Percentiles rank a stretch among this genome's conserved stretches.
These are phyloP conservation scores for Lithophane ornitopus DNA, from an alignment of 2,888 invertebrate species.

Conservation along the genomic window DNA sequence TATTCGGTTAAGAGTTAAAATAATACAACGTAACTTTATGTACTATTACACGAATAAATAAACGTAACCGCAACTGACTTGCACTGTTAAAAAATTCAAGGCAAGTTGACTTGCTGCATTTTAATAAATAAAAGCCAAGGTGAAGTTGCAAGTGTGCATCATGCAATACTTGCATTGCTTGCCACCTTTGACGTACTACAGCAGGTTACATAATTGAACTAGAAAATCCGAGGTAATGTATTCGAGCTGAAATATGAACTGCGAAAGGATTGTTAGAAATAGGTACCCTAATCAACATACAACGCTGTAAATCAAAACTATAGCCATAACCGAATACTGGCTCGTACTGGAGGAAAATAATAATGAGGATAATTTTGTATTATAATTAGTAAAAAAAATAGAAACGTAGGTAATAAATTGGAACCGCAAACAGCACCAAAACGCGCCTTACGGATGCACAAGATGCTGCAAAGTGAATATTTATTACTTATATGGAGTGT, in stretches of 20 bases:
- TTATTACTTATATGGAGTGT: slow-evolving; percentile 1
- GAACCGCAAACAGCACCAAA: background rate
- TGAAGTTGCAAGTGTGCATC: background rate
- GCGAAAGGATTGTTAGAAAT: background rate
- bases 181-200: background rate
- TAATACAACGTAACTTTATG: no score
- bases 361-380: no score
- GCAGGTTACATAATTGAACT: background rate
- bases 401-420: background rate
- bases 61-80: background rate
- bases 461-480: background rate
- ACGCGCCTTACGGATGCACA: background rate
- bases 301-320: background rate
- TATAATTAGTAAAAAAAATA: background rate
- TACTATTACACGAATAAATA: no score
- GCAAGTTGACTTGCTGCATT: background rate
- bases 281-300: background rate
- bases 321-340: background rate
- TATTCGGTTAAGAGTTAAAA: no score
- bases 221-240: background rate
- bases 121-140: background rate
- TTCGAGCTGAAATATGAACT: background rate
- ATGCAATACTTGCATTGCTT: background rate
- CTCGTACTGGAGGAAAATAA: background rate
- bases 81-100: background rate